These are phyloP conservation scores for Nannobrachium achirus DNA, from an alignment of 2,113 vertebrate genomes.

Conservation along the genomic window DNA sequence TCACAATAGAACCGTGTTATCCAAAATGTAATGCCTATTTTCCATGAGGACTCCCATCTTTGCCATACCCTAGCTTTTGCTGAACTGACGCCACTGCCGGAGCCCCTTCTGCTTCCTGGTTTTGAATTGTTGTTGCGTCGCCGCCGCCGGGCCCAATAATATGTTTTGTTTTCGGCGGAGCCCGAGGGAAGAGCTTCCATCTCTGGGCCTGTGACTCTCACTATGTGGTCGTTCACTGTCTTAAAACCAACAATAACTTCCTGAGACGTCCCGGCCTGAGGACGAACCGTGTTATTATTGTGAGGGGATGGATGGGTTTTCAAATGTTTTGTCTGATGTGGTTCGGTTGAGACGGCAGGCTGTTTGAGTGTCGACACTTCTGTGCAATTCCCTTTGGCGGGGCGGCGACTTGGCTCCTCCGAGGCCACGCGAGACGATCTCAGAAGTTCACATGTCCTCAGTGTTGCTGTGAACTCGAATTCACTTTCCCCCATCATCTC, in stretches of 20 bases:
- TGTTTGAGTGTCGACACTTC: not conserved
- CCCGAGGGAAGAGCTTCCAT: conserved; percentile 34
- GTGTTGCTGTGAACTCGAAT: not conserved
- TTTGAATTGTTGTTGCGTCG: not conserved
- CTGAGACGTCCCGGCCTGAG: conserved; percentile 19
- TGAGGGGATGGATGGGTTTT: not conserved
- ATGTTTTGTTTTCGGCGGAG: conserved; percentile 51
- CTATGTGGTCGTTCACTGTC: conserved; percentile 63
- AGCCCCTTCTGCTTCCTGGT: conserved; percentile 17
- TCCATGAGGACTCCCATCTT: too few species aligned
- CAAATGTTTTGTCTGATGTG: conserved; percentile 1
- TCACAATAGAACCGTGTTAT: too few species aligned
- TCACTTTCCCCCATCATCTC: conserved; percentile 1
- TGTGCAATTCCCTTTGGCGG: not conserved
- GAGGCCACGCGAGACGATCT: not conserved
- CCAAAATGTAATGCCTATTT: too few species aligned
- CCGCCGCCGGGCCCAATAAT: not conserved
- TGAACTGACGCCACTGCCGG: too few species aligned
- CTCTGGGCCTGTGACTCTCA: conserved; percentile 51
- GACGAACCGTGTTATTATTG: conserved; percentile 12
- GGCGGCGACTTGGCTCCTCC: not conserved
- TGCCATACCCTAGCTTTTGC: too few species aligned
- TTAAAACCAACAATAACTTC: conserved; percentile 69
- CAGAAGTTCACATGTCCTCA: not conserved
- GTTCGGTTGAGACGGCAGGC: not conserved